Conservation (phyloP, 2,797 vertebrate species). For the Xerus rutilus region DNA sequence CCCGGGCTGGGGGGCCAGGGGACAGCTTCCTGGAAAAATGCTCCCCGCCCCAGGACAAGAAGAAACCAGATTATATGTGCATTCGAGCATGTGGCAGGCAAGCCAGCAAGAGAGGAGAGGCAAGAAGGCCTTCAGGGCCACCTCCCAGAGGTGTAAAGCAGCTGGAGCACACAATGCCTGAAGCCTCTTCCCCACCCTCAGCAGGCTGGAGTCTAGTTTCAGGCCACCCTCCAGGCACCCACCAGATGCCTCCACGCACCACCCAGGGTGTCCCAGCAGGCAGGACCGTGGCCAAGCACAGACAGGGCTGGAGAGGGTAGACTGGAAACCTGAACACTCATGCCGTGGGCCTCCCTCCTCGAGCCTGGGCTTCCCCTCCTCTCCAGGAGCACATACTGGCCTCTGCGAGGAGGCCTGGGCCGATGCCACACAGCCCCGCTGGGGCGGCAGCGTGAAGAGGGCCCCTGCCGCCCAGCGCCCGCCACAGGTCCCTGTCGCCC, state of each 20-base stretch:
- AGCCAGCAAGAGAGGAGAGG: background rate
- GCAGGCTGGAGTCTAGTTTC: background rate
- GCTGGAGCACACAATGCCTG: background rate
- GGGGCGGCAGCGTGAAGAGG: no score
- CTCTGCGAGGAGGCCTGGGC: background rate
- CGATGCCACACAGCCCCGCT: background rate
- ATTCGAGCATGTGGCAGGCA: background rate
- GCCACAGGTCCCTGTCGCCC: no score
- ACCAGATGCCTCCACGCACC: background rate
- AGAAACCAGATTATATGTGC: background rate
- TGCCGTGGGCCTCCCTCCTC: fast-evolving
- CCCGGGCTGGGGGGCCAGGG: background rate
- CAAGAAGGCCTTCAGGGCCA: background rate
- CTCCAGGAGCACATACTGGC: background rate
- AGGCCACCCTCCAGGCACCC: background rate
- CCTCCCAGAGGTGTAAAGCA: background rate
- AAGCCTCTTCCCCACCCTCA: background rate
- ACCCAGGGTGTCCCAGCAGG: background rate
- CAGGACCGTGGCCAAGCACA: background rate
- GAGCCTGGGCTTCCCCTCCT: background rate
- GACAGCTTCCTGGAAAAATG: background rate
- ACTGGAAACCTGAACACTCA: background rate
- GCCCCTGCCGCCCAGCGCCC: no score
- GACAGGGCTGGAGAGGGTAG: background rate
- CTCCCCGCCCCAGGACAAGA: background rate